Evolutionary conservation across 2,888 invertebrate genomes (phyloP).

Genomic region (Polydrusus tereticollis): DNA sequence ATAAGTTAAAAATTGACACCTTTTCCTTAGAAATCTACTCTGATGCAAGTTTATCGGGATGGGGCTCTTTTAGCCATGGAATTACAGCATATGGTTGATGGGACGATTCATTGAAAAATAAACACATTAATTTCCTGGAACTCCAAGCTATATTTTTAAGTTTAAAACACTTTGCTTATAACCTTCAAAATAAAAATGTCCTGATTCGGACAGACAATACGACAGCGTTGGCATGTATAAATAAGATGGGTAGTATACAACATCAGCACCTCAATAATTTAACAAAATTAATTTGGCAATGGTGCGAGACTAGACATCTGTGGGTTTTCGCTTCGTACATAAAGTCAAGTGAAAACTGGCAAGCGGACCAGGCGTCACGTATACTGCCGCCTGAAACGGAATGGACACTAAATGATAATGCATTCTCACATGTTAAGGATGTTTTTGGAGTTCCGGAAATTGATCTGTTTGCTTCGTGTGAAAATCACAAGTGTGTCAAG

Average conservation of each 20-base stretch:
- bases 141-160: not conserved
- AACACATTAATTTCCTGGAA: not conserved
- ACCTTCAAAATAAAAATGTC: not conserved
- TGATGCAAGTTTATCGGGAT: conserved; percentile 52
- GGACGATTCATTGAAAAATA: not conserved
- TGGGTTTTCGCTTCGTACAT: not conserved
- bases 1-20: not conserved
- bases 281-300: not conserved
- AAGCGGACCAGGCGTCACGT: not conserved
- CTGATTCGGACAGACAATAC: not conserved
- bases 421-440: not conserved
- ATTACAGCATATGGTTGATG: not conserved
- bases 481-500: not conserved
- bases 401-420: not conserved
- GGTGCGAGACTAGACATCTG: not conserved
- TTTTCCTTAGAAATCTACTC: conserved; percentile 51
- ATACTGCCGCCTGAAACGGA: not conserved
- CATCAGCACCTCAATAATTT: not conserved
- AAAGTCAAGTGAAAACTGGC: not conserved
- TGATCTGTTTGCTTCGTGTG: not conserved
- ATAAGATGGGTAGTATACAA: not conserved
- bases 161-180: not conserved
- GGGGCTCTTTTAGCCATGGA: conserved; percentile 48
- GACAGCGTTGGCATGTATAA: conserved; percentile 10
- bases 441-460: not conserved